Percentiles rank a stretch among this genome's conserved stretches.
Evolutionary conservation across 92 coral and sea anemone species (phyloP).

Genomic region (Galaxea fascicularis): DNA sequence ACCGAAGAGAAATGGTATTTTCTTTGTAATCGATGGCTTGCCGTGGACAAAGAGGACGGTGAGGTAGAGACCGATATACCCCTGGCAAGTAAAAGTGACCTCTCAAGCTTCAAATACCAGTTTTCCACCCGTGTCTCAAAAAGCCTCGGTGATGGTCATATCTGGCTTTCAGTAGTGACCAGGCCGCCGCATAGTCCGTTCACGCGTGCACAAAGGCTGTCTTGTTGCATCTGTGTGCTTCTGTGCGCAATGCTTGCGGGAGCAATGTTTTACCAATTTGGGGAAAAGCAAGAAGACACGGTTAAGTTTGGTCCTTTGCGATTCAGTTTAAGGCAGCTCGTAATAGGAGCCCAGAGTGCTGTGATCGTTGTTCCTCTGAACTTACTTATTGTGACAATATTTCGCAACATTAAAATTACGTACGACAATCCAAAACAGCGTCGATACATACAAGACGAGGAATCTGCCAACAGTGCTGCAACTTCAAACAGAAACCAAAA

Average conservation of each 20-base stretch:
- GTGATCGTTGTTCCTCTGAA: conserved; percentile 87
- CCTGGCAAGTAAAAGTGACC: conserved; percentile 75
- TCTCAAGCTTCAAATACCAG: conserved; percentile 81
- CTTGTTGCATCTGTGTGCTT: conserved; percentile 88
- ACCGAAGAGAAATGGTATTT: conserved; percentile 79
- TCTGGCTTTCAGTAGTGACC: conserved; percentile 93
- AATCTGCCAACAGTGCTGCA: conserved; percentile 12
- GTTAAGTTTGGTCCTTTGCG: conserved; percentile 85
- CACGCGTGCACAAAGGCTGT: conserved; percentile 91
- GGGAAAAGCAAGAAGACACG: conserved; percentile 73
- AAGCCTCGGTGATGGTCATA: conserved; percentile 88
- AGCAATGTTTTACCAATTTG: conserved; percentile 97
- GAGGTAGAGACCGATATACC: conserved; percentile 74
- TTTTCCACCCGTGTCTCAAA: conserved; percentile 80
- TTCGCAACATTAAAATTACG: conserved; percentile 76
- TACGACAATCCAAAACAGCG: neutral
- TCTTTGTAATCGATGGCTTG: conserved; percentile 91
- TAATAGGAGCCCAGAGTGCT: conserved; percentile 88
- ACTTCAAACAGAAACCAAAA: neutral
- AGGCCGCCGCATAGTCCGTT: conserved; percentile 96
- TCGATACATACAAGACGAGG: neutral
- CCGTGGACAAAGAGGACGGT: conserved; percentile 91
- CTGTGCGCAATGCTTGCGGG: conserved; percentile 93
- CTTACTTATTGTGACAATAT: conserved; percentile 80
- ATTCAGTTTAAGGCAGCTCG: conserved; percentile 80